These are phyloP conservation scores for Myiozetetes cayanensis DNA, from an alignment of 2,113 vertebrate species.

Conservation along the genomic window DNA sequence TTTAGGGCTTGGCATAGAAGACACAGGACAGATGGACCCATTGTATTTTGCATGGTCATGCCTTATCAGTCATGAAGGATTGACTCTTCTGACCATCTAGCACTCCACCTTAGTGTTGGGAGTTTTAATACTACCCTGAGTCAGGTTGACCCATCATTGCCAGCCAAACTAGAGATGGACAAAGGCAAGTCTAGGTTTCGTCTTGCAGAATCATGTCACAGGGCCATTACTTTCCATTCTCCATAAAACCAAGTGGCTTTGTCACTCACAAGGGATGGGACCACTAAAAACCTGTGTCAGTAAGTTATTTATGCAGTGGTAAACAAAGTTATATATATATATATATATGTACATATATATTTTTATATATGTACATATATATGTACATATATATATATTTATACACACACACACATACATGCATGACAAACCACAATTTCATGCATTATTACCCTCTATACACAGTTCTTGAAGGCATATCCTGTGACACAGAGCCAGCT, in stretches of 20 bases:
- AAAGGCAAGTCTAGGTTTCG: not conserved
- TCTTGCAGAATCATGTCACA: not conserved
- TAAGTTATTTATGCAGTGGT: not conserved
- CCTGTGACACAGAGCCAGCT: not conserved
- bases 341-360: no score
- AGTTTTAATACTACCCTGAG: not conserved
- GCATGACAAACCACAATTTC: not conserved
- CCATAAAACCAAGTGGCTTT: not conserved
- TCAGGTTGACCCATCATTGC: not conserved
- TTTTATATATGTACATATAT: no score
- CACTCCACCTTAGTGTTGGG: not conserved
- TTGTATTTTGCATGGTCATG: not conserved
- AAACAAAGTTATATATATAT: not conserved
- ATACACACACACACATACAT: fast-evolving
- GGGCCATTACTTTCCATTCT: not conserved
- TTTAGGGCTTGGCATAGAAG: not conserved
- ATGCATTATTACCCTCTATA: not conserved
- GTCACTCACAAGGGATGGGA: not conserved
- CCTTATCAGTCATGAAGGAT: not conserved
- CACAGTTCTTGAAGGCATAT: not conserved
- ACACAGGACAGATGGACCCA: not conserved
- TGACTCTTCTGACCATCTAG: not conserved
- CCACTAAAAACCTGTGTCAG: not conserved
- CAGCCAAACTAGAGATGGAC: not conserved
- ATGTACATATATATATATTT: no score